A percentile compares a stretch with the other conserved stretches of the same genome.
Evolutionary conservation across 2,888 invertebrate species (phyloP).

Genomic region (Tenthredo notha): DNA sequence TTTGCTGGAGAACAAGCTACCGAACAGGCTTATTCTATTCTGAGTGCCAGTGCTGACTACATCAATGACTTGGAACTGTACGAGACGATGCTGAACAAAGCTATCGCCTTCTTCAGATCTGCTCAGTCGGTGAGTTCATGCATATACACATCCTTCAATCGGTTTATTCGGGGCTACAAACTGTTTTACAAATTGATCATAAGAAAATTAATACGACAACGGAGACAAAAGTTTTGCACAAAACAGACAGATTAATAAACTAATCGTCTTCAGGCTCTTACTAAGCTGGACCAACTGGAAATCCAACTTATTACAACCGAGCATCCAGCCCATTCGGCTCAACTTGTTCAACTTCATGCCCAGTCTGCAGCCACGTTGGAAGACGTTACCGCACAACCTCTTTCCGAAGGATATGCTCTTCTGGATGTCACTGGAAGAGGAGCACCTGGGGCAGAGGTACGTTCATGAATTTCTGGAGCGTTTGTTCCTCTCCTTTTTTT

Average conservation of each 20-base stretch:
- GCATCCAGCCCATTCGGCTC: constrained; percentile 83
- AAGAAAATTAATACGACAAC: neutral
- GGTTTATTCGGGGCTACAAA: neutral
- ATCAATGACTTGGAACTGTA: constrained; percentile 86
- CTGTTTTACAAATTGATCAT: neutral
- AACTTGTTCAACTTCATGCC: constrained; percentile 85
- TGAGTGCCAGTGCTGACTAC: constrained; percentile 86
- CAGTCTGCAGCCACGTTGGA: constrained; percentile 84
- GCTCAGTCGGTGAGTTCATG: constrained; percentile 83
- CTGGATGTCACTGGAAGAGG: constrained; percentile 85
- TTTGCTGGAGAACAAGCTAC: constrained; percentile 86
- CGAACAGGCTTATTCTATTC: constrained; percentile 84
- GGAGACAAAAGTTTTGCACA: neutral
- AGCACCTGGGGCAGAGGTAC: constrained; percentile 83
- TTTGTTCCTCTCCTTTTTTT: neutral
- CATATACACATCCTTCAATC: neutral
- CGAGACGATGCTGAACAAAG: constrained; percentile 84
- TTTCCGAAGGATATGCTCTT: constrained; percentile 87
- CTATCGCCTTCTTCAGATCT: constrained; percentile 86
- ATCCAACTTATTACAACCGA: constrained; percentile 85
- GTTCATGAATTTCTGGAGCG: neutral
- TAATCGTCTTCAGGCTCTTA: constrained; percentile 81
- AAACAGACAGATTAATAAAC: neutral
- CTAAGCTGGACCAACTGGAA: constrained; percentile 87
- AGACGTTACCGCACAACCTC: constrained; percentile 84